Evolutionary conservation across 1,140 invertebrate species (phyloP).

Genomic region (Pseudachorutes palmiensis): DNA sequence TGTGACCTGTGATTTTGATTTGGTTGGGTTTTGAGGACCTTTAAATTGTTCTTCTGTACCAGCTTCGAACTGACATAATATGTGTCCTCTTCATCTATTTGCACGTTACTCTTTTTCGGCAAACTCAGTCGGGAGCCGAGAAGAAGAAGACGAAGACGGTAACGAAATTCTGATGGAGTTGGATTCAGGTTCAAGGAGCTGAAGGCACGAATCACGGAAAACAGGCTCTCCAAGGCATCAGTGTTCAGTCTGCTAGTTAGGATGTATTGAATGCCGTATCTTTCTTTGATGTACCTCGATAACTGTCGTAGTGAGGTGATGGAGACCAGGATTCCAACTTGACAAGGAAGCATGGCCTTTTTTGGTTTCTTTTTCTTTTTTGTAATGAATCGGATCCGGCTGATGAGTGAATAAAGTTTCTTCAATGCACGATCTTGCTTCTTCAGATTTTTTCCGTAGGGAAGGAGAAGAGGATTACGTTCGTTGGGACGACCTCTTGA

Average conservation of each 20-base stretch:
- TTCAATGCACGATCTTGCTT: slow-evolving; percentile 14
- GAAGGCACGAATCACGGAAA: not conserved
- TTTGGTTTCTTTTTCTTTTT: slow-evolving; percentile 4
- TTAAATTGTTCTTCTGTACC: not conserved
- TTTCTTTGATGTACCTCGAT: slow-evolving; percentile 30
- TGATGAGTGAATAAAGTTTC: slow-evolving; percentile 4
- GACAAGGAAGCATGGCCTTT: slow-evolving; percentile 25
- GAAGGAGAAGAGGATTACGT: slow-evolving; percentile 9
- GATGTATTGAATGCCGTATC: not conserved
- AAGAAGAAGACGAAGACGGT: not conserved
- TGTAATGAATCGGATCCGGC: not conserved
- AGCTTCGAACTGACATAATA: not conserved
- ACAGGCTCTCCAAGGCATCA: not conserved
- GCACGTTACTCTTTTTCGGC: not conserved
- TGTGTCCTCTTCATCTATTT: not conserved
- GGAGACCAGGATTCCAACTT: slow-evolving; percentile 20
- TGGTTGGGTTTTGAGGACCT: not conserved
- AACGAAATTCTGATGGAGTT: not conserved
- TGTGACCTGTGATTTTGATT: not conserved
- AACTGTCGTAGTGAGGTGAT: slow-evolving; percentile 21
- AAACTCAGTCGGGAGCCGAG: not conserved
- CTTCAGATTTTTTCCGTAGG: slow-evolving; percentile 14
- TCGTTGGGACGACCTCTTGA: slow-evolving; percentile 16
- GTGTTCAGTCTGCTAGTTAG: not conserved
- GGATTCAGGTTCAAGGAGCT: not conserved